Percentiles rank a stretch among this genome's conserved stretches.
phyloP scores from a whole-genome alignment of 2,888 invertebrate species.

The Philereme vetulata region DNA sequence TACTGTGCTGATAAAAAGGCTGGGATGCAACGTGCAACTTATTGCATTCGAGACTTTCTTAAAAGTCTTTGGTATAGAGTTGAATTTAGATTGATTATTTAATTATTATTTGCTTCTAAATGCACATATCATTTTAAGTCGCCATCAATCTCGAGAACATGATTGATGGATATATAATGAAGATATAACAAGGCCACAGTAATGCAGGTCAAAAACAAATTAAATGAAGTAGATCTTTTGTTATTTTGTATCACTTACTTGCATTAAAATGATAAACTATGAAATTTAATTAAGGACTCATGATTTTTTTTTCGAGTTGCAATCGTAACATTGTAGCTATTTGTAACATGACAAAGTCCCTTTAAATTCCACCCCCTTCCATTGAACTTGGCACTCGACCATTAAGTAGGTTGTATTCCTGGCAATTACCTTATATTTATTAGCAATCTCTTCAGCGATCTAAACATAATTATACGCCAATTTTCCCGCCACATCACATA shows the following conservation, averaged over 20 bases:
- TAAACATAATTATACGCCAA: conserved; percentile 52
- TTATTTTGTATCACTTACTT: conserved; percentile 21
- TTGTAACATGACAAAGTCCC: no score
- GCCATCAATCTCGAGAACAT: conserved; percentile 53
- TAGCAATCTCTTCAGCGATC: conserved; percentile 33
- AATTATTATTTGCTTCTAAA: conserved; percentile 36
- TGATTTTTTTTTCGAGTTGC: no score
- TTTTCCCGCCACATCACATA: conserved; percentile 55
- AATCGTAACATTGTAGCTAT: no score
- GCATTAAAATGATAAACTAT: no score
- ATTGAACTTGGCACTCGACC: background rate
- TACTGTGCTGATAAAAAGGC: conserved; percentile 42
- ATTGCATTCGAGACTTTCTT: conserved; percentile 29
- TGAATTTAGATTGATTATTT: conserved; percentile 32
- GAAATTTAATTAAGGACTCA: no score
- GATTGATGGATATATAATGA: conserved; percentile 68
- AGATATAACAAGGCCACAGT: conserved; percentile 68
- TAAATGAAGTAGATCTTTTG: conserved; percentile 55
- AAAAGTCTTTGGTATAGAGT: conserved; percentile 38
- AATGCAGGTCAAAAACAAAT: conserved; percentile 59
- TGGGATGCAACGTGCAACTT: conserved; percentile 33
- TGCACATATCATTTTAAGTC: conserved; percentile 54
- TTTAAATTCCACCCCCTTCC: background rate
- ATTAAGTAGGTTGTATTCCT: conserved; percentile 12
- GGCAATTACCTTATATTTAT: conserved; percentile 18